Conservation (phyloP, 2,888 invertebrate species). For the Zeuzera pyrina region DNA sequence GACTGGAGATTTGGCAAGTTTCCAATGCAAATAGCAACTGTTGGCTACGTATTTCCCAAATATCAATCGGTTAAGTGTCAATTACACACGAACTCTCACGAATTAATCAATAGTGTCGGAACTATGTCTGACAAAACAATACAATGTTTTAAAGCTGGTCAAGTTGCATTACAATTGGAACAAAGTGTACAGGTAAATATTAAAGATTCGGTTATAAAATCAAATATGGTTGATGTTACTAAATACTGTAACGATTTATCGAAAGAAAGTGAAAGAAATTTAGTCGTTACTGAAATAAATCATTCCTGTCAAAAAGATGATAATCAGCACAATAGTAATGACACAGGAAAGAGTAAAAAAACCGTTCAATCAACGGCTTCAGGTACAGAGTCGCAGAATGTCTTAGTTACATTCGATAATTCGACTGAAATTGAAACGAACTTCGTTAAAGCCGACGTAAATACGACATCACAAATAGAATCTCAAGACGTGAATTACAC, state of each 20-base stretch:
- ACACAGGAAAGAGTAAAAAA: not conserved
- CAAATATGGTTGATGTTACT: not conserved
- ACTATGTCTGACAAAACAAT: slow-evolving; percentile 16
- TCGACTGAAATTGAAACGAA: not conserved
- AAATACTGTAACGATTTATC: too few species aligned
- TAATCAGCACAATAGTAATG: not conserved
- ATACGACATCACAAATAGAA: slow-evolving; percentile 5
- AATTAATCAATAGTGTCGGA: too few species aligned
- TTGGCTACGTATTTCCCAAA: slow-evolving; percentile 41
- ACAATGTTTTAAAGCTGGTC: slow-evolving; percentile 19
- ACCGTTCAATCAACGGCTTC: too few species aligned
- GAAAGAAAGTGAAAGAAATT: too few species aligned
- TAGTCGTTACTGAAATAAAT: too few species aligned
- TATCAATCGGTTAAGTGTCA: too few species aligned
- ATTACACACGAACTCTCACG: too few species aligned
- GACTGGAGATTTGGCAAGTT: slow-evolving; percentile 33
- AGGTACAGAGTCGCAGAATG: too few species aligned
- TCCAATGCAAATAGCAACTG: slow-evolving; percentile 46
- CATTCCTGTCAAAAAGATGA: too few species aligned
- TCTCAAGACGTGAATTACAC: not conserved
- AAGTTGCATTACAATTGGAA: not conserved
- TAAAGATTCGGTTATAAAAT: not conserved
- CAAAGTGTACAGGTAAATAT: not conserved
- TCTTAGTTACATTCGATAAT: not conserved
- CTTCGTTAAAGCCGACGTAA: not conserved